Conservation (phyloP, 1,140 invertebrate species). For the Spodoptera litura region DNA sequence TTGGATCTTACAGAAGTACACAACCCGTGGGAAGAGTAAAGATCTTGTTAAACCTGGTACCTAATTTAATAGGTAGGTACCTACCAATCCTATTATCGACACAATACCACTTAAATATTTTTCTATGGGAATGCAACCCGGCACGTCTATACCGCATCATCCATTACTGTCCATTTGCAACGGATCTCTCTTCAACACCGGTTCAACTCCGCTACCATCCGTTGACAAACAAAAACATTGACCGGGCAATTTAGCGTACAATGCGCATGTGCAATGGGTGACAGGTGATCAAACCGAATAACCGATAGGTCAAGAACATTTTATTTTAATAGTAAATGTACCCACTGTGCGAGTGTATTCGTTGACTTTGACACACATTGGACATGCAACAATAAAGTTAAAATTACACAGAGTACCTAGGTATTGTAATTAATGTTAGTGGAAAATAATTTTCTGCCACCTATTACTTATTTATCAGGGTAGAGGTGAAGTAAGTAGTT, state of each 20-base stretch:
- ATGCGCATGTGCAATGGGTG: slow-evolving; percentile 4
- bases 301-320: slow-evolving; percentile 9
- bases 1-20: no score
- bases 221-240: no score
- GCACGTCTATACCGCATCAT: no score
- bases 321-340: slow-evolving; percentile 12
- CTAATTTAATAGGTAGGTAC: no score
- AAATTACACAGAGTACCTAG: background rate
- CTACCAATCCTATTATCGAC: no score
- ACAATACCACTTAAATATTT: no score
- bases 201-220: background rate
- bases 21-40: no score
- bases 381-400: background rate
- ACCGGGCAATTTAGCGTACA: background rate
- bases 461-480: background rate
- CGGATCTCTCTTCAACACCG: no score
- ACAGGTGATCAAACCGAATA: background rate
- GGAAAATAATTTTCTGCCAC: background rate
- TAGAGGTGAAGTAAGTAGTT: no score
- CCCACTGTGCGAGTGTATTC: background rate
- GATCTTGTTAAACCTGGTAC: no score
- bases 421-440: background rate
- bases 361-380: slow-evolving; percentile 19
- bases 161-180: no score
- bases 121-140: no score